Conservation (phyloP, 2,888 invertebrate genomes). For the Sarcophaga carnaria region DNA sequence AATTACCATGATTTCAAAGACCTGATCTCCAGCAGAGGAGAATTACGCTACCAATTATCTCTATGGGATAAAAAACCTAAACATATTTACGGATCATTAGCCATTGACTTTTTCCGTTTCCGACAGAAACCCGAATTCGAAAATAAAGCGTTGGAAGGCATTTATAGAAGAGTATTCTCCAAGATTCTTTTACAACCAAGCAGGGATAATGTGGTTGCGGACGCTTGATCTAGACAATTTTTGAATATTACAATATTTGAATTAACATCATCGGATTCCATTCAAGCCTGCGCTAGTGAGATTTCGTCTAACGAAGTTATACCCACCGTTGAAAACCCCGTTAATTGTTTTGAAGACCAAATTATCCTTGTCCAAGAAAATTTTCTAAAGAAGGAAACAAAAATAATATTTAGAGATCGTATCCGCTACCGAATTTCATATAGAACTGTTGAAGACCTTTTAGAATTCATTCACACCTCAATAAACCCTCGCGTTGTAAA, state of each 20-base stretch:
- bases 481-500: too few relatives aligned
- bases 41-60: conserved; percentile 74
- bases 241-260: conserved; percentile 33
- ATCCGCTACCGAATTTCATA: conserved; percentile 38
- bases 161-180: conserved; percentile 63
- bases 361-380: conserved; percentile 34
- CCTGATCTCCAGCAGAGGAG: conserved; percentile 58
- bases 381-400: conserved; percentile 36
- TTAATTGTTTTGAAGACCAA: conserved; percentile 56
- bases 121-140: conserved; percentile 63
- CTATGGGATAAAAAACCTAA: conserved; percentile 73
- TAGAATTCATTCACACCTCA: too few relatives aligned
- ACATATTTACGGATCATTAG: conserved; percentile 66
- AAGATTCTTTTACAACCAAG: conserved; percentile 56
- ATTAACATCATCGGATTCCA: conserved; percentile 2
- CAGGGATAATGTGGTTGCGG: conserved; percentile 61
- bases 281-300: conserved; percentile 40
- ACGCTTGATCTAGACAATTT: conserved; percentile 61
- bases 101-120: conserved; percentile 66
- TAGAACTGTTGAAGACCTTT: not conserved
- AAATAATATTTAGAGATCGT: conserved; percentile 53
- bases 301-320: conserved; percentile 48
- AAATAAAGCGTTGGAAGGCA: conserved; percentile 62
- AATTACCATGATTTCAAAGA: conserved; percentile 58
- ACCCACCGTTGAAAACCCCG: conserved; percentile 17